Percentiles rank a stretch among this genome's conserved stretches.
Evolutionary conservation across 2,113 vertebrate species (phyloP).

Genomic region (Rousettus leschenaultii): DNA sequence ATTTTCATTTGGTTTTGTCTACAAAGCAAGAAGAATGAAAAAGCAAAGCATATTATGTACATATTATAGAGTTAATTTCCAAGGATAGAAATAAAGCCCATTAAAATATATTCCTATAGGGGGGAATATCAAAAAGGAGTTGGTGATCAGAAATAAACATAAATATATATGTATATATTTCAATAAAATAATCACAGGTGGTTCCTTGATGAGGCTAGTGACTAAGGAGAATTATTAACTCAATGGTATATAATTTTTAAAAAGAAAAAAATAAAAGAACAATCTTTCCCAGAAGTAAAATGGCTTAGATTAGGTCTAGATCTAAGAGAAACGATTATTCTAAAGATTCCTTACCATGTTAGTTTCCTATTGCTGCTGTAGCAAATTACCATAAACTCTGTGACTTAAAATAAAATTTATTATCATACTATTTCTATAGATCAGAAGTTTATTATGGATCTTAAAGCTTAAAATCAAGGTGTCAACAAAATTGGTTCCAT

Average conservation of each 20-base stretch:
- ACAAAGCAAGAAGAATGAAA: neutral
- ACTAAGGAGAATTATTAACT: neutral
- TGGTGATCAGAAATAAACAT: neutral
- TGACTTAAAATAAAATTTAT: neutral
- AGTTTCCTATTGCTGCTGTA: neutral
- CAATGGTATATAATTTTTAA: neutral
- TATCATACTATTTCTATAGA: neutral
- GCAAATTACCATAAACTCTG: neutral
- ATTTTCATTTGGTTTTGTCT: neutral
- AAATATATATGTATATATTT: neutral
- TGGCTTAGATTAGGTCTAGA: neutral
- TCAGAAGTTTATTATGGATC: neutral
- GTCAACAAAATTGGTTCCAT: neutral
- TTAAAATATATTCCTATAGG: neutral
- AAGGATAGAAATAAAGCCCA: neutral
- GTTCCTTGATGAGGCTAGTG: neutral
- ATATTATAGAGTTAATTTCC: neutral
- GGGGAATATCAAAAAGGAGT: neutral
- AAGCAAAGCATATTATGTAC: neutral
- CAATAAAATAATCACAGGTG: neutral
- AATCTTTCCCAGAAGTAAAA: neutral
- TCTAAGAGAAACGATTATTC: neutral
- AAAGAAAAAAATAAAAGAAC: neutral
- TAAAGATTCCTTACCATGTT: neutral
- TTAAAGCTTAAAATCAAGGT: neutral